Percentiles rank a stretch among this genome's conserved stretches.
These are phyloP conservation scores for Aphaenogaster ashmeadi DNA, from an alignment of 1,140 invertebrate genomes.

Conservation along the genomic window DNA sequence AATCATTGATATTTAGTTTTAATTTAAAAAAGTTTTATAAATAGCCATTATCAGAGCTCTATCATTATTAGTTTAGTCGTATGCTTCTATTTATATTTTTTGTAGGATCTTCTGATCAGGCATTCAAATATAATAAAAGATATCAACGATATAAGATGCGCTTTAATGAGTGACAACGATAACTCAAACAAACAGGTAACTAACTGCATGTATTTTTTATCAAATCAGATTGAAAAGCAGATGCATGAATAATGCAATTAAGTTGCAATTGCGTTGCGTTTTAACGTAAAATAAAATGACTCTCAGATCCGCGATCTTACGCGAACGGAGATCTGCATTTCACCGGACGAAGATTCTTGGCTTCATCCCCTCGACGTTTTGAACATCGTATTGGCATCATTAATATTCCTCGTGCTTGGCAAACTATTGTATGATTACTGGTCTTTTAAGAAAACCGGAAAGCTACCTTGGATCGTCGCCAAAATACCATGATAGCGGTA, in stretches of 20 bases:
- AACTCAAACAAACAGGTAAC: conserved; percentile 89
- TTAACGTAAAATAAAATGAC: conserved; percentile 16
- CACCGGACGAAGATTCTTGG: conserved; percentile 86
- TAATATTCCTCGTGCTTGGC: conserved; percentile 91
- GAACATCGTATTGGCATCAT: conserved; percentile 90
- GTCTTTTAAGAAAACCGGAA: conserved; percentile 92
- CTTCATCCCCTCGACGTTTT: conserved; percentile 91
- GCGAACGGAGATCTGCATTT: conserved; percentile 90
- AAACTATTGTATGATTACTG: conserved; percentile 94
- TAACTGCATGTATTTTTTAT: not conserved
- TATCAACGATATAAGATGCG: conserved; percentile 90
- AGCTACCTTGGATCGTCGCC: conserved; percentile 93
- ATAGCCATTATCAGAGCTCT: not conserved
- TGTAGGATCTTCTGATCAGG: conserved; percentile 90
- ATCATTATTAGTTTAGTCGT: not conserved
- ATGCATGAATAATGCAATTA: conserved; percentile 27
- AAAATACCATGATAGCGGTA: conserved; percentile 89
- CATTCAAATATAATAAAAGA: conserved; percentile 91
- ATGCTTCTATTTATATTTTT: not conserved
- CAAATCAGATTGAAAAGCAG: not conserved
- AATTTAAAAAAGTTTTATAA: not conserved
- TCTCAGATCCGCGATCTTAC: conserved; percentile 90
- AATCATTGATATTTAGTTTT: too few species aligned
- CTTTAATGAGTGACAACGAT: conserved; percentile 87
- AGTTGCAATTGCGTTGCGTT: conserved; percentile 8